Conservation (phyloP, 2,888 invertebrate genomes). For the Sepioteuthis lessoniana region DNA sequence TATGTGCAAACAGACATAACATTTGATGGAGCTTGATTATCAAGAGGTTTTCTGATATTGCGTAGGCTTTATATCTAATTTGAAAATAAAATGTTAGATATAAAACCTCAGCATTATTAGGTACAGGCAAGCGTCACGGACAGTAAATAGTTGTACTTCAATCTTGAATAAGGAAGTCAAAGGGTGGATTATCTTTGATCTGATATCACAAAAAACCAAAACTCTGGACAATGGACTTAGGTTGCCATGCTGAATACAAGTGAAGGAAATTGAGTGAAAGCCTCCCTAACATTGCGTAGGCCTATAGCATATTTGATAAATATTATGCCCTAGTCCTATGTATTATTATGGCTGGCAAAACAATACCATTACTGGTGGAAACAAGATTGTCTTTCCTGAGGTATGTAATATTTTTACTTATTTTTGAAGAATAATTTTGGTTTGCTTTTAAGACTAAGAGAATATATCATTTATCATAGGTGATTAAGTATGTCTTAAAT, state of each 20-base stretch:
- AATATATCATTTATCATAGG: too few species aligned
- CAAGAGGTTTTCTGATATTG: background rate
- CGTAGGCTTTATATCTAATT: background rate
- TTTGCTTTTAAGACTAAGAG: too few species aligned
- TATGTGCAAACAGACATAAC: background rate
- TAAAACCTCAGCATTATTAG: constrained; percentile 6
- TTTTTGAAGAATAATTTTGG: too few species aligned
- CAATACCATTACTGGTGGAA: background rate
- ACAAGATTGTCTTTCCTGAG: background rate
- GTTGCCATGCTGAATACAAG: background rate
- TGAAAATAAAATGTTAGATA: background rate
- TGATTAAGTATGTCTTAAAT: too few species aligned
- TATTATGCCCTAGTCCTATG: background rate
- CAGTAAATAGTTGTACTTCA: too few species aligned
- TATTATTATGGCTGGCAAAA: background rate
- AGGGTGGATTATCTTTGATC: too few species aligned
- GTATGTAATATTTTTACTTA: too few species aligned
- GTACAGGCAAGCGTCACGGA: background rate
- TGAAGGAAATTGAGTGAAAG: background rate
- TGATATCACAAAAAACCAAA: too few species aligned
- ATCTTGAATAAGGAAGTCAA: too few species aligned
- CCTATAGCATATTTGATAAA: constrained; percentile 20
- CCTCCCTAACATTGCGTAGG: constrained; percentile 14
- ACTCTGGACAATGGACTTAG: background rate
- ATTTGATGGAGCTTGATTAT: background rate